phyloP scores from a whole-genome alignment of 2,888 invertebrate genomes.

The Drosophila stalkeri region DNA sequence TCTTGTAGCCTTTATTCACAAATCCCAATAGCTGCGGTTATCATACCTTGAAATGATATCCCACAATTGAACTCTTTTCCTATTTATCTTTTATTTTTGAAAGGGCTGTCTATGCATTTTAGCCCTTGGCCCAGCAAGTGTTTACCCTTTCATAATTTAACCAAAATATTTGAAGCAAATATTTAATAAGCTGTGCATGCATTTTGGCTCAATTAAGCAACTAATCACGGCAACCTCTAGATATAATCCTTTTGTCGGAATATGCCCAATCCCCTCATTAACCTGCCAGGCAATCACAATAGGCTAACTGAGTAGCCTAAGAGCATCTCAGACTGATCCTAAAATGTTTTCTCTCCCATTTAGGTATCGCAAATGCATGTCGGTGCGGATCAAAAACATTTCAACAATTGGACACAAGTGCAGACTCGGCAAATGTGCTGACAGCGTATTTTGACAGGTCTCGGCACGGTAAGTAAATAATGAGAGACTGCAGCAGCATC shows the following conservation, averaged over 20 bases:
- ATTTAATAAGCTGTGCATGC: constrained; percentile 73
- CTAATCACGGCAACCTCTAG: constrained; percentile 76
- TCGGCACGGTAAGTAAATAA: constrained; percentile 23
- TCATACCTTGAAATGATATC: neutral
- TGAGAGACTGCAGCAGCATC: neutral
- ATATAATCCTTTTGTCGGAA: constrained; percentile 65
- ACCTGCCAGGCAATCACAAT: constrained; percentile 38
- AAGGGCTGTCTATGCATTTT: constrained; percentile 6
- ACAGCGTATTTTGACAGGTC: constrained; percentile 76
- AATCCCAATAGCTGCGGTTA: neutral
- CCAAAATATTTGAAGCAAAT: constrained; percentile 79
- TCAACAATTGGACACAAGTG: constrained; percentile 68
- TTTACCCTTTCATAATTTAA: constrained; percentile 73
- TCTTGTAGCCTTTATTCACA: neutral
- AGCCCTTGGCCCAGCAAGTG: constrained; percentile 28
- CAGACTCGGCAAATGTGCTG: constrained; percentile 48
- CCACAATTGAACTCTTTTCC: neutral
- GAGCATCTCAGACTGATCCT: constrained; percentile 29
- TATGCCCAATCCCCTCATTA: constrained; percentile 50
- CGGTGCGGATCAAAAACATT: constrained; percentile 65
- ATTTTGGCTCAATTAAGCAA: constrained; percentile 81
- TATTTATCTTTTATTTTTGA: neutral
- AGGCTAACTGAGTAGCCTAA: constrained; percentile 26
- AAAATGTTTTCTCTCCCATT: constrained; percentile 18
- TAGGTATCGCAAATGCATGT: constrained; percentile 58